Base-by-base conservation (phyloP, 1,140 invertebrate species). In the Ephestia elutella region DNA sequence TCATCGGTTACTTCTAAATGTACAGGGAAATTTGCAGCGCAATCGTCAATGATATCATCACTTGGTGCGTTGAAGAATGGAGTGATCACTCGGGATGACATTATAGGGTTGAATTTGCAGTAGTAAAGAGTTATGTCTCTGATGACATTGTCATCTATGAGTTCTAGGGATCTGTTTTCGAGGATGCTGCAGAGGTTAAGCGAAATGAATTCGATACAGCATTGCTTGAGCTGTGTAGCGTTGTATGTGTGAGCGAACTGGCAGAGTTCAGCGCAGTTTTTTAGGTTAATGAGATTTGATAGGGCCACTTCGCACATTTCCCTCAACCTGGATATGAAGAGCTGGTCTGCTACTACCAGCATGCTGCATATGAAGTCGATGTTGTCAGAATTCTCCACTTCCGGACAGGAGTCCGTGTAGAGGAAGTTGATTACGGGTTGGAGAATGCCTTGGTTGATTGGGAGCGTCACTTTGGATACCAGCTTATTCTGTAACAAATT, bases 171-270 rank as follows among this genome's bases (percentile, higher is more conserved):
- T 66, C 90, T 90, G 60, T 78, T 90, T 83, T 96, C 94, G 18
- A 95, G 77, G n/a, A 95, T 71, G 19, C 90, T 90, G 9, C 91
- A 71, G 13, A 95, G 73, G 82, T 96, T 95, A 19, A 93, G 81
- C 8, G 88, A 90, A 48, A 95, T 92, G 75, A 92, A 95, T 72
- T 94, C 90, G 89, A 94, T 92, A 75, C 92, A 93, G 65, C 90
- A 90, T 20, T 83, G 72, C 80, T 93, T 93, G 1, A 96, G 83
- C 68, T 94, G 92, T 1, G 76, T 62, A 8, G 93, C 92, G 71
- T 94, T 94, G 69, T 93, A 93, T 5, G 91, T 89, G 61, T 89
- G 86, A n/a, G 94, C 90, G 70, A 95, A 91, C 73, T 93, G 91
- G 50, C 94, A 82, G 8, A 95, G 78, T 70, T 94, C 92, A 2